phyloP scores from a whole-genome alignment of 2,797 vertebrate species.

The Anguilla anguilla region DNA sequence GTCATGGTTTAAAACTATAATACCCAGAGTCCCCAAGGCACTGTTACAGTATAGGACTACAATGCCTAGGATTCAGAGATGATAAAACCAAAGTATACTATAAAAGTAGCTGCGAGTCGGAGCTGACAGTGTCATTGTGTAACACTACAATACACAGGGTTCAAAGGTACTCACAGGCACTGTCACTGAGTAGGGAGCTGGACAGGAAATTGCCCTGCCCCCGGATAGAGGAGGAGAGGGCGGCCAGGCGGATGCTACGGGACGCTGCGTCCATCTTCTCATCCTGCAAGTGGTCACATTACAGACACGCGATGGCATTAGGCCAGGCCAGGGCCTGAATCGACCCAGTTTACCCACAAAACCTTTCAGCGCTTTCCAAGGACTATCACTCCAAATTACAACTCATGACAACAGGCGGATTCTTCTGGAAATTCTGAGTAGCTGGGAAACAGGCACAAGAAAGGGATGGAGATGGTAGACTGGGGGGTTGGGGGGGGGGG shows the following conservation, averaged over 20 bases:
- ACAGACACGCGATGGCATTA: not conserved
- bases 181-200: slow-evolving; percentile 71
- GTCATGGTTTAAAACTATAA: not conserved
- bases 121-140: not conserved
- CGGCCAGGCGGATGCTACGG: slow-evolving; percentile 63
- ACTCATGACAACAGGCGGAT: not conserved
- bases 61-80: not conserved
- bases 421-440: not conserved
- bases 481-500: not conserved
- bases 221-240: slow-evolving; percentile 74
- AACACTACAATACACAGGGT: slow-evolving; percentile 6
- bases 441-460: slow-evolving; percentile 17
- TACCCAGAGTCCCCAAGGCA: not conserved
- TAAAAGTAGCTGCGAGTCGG: not conserved
- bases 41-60: not conserved
- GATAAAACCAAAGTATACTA: not conserved
- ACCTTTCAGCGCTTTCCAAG: slow-evolving; percentile 10
- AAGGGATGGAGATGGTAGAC: not conserved
- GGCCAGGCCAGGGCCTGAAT: not conserved
- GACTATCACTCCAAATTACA: not conserved
- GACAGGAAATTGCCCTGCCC: slow-evolving; percentile 64
- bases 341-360: not conserved
- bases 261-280: slow-evolving; percentile 73
- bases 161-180: slow-evolving; percentile 76
- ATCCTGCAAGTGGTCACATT: slow-evolving; percentile 64